These are phyloP conservation scores for Diadromus collaris DNA, from an alignment of 2,888 invertebrate species.

Conservation along the genomic window DNA sequence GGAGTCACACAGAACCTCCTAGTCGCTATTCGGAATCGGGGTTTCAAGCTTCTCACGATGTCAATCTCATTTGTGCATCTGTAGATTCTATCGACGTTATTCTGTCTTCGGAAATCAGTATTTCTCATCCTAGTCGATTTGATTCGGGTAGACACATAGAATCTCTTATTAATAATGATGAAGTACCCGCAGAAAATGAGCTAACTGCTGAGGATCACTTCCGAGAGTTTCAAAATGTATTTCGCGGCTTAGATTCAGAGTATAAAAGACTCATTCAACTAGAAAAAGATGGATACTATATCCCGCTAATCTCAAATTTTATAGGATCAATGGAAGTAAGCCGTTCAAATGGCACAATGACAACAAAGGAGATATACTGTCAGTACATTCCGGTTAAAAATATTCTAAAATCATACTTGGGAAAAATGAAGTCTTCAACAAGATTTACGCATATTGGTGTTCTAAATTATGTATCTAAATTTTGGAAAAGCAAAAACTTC, in stretches of 20 bases:
- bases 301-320: conserved; percentile 14
- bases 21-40: too few species aligned
- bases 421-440: not conserved
- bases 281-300: conserved; percentile 8
- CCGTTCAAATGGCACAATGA: conserved; percentile 20
- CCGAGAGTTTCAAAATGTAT: conserved; percentile 23
- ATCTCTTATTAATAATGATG: conserved; percentile 17
- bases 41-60: too few species aligned
- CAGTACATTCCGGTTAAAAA: conserved; percentile 31
- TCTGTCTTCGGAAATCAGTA: too few species aligned
- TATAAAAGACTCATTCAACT: conserved; percentile 3
- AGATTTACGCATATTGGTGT: conserved; percentile 20
- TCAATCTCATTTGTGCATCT: too few species aligned
- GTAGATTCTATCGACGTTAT: too few species aligned
- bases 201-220: not conserved
- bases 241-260: conserved; percentile 16
- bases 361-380: conserved; percentile 14
- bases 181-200: not conserved
- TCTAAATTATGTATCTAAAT: conserved; percentile 15
- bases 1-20: too few species aligned
- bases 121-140: too few species aligned
- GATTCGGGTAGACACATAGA: too few species aligned
- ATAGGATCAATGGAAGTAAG: conserved; percentile 20
- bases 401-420: conserved; percentile 6
- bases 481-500: conserved; percentile 18